These are phyloP conservation scores for Helicoverpa zea DNA, from an alignment of 1,140 invertebrate genomes.

Conservation along the genomic window DNA sequence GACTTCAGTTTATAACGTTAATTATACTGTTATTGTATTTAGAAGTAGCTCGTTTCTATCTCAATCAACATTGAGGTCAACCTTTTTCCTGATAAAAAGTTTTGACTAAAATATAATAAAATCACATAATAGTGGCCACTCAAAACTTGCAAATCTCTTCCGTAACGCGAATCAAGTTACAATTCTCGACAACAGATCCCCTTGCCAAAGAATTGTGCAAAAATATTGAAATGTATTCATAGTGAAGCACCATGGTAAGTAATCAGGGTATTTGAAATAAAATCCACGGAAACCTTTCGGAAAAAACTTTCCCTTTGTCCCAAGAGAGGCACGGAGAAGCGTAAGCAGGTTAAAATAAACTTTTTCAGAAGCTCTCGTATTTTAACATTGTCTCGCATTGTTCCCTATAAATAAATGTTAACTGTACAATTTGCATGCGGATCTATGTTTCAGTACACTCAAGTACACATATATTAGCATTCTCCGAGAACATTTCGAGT, in stretches of 20 bases:
- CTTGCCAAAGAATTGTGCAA: constrained; percentile 38
- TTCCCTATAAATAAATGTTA: constrained; percentile 11
- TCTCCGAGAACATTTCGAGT: background rate
- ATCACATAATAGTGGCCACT: background rate
- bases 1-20: too few relatives aligned
- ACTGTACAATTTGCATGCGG: background rate
- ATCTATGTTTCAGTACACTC: background rate
- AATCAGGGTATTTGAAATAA: constrained; percentile 68
- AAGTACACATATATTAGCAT: background rate
- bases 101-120: background rate
- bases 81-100: too few relatives aligned
- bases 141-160: constrained; percentile 2
- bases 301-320: constrained; percentile 61
- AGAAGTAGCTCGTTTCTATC: too few relatives aligned
- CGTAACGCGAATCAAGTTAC: constrained; percentile 16
- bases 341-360: constrained; percentile 72
- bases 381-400: constrained; percentile 58
- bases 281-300: constrained; percentile 66
- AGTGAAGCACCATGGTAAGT: constrained; percentile 61
- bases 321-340: constrained; percentile 57
- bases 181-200: constrained; percentile 34
- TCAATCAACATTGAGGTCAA: too few relatives aligned
- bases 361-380: constrained; percentile 61
- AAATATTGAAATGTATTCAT: constrained; percentile 73
- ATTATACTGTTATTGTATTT: too few relatives aligned